Conservation (phyloP, 2,888 invertebrate genomes). For the Idaea aversata region DNA sequence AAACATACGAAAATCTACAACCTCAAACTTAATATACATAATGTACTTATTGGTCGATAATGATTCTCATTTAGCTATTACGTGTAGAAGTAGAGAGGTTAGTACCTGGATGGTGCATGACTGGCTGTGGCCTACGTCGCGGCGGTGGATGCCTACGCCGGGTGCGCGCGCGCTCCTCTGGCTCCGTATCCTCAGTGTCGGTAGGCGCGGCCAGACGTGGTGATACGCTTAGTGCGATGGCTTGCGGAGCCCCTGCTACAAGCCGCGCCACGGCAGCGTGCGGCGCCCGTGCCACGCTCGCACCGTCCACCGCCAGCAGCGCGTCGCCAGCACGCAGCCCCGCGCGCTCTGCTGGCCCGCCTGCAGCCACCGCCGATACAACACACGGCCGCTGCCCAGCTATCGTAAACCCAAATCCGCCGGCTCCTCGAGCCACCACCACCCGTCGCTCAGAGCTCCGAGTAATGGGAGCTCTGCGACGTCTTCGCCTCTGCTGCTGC, state of each 20-base stretch:
- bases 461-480: constrained; percentile 61
- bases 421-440: constrained; percentile 90
- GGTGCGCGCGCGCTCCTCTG: constrained; percentile 67
- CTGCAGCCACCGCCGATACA: constrained; percentile 93
- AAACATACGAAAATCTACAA: background rate
- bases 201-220: constrained; percentile 70
- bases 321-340: constrained; percentile 96
- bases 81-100: no score
- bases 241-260: constrained; percentile 92
- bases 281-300: constrained; percentile 93
- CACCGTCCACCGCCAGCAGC: constrained; percentile 93
- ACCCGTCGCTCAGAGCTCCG: constrained; percentile 87
- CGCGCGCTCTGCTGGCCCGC: constrained; percentile 92
- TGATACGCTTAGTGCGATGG: constrained; percentile 92
- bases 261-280: constrained; percentile 96
- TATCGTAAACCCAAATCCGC: constrained; percentile 98
- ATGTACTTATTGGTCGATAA: background rate
- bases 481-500: constrained; percentile 71
- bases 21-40: background rate
- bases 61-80: background rate
- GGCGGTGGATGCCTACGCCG: constrained; percentile 67
- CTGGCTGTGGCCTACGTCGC: constrained; percentile 61
- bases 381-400: constrained; percentile 98
- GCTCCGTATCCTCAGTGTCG: constrained; percentile 73
- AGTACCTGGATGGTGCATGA: constrained; percentile 66